A percentile compares a stretch with the other conserved stretches of the same genome.
phyloP scores from a whole-genome alignment of 2,113 vertebrate genomes.

The Chaenocephalus aceratus region DNA sequence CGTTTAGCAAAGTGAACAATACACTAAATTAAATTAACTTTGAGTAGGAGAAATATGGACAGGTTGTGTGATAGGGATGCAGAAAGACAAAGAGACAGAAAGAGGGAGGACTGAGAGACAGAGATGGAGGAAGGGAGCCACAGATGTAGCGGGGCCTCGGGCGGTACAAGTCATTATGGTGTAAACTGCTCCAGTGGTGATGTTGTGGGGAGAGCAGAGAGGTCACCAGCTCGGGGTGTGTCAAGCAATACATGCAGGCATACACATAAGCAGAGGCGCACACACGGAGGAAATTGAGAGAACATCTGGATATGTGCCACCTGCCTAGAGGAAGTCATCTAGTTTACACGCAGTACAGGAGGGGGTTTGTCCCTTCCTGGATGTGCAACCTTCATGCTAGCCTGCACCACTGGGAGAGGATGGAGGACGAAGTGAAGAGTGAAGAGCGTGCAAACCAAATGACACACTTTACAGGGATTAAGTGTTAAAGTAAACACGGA shows the following conservation, averaged over 20 bases:
- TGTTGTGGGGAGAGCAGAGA: constrained; percentile 74
- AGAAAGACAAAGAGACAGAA: constrained; percentile 47
- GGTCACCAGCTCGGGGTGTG: constrained; percentile 75
- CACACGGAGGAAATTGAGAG: constrained; percentile 74
- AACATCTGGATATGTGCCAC: constrained; percentile 84
- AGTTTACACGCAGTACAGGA: constrained; percentile 78
- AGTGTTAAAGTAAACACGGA: constrained; percentile 79
- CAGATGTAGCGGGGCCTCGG: constrained; percentile 83
- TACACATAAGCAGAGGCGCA: constrained; percentile 61
- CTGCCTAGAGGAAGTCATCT: constrained; percentile 84
- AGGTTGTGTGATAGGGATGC: constrained; percentile 35
- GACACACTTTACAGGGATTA: constrained; percentile 79
- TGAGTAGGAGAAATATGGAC: constrained; percentile 26
- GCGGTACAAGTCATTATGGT: constrained; percentile 85
- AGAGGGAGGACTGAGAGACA: constrained; percentile 70
- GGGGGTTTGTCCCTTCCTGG: constrained; percentile 78
- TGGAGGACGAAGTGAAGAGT: constrained; percentile 77
- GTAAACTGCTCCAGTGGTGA: constrained; percentile 82
- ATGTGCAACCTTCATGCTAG: constrained; percentile 80
- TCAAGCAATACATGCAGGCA: constrained; percentile 71
- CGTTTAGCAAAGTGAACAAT: constrained; percentile 13
- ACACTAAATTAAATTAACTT: constrained; percentile 14
- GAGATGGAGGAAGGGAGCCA: constrained; percentile 76
- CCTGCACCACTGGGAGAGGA: constrained; percentile 76
- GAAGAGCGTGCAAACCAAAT: constrained; percentile 81